Base-by-base conservation (phyloP, 1,140 invertebrate genomes). In the Pseudomyrmex sp. region DNA sequence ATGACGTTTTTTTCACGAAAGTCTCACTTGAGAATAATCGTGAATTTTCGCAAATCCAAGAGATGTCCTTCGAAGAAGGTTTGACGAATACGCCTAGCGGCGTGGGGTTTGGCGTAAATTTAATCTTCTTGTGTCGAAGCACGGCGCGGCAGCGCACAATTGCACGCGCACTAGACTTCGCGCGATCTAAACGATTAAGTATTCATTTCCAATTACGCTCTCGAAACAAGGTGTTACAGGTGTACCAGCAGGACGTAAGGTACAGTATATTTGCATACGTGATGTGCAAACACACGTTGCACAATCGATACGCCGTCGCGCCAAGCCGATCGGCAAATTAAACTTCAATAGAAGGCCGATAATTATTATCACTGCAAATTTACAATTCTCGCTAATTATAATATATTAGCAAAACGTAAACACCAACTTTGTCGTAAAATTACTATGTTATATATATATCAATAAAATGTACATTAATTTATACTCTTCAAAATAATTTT, bases 171-270 rank as follows among this genome's bases (percentile, higher is more conserved):
- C 26, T 23, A 15, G 56, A 54, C 58, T 48, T 48, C 46, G 35
- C 46, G 50, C 48, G 56, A 79, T 73, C 66, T 35, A 23, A 61
- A 18, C 69, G 68, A 85, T 85, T 48, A 85, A 86, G 73, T 86
- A 85, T 86, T 86, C 85, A 85, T 66, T 58, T 68, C 35, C 84
- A 74, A 86, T 85, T 85, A 82, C 63, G 56, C 35, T 68, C 56
- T 54, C 20, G 74, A 80, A 79, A 66, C 74, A 70, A 69, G 46
- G 52, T 20, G 58, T 84, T 72, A 65, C 83, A 65, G 1, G 20
- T 44, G 46, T 50, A 56, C 35, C 23, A 18, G 65, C 7, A 63
- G 35, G 35, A 56, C 23, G 2, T 80, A 59, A 70, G 20, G 20
- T 58, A 35, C 66, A 69, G 10, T 65, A 44, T 13, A 63, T 79